Percentiles rank a stretch among this genome's conserved stretches.
Conservation (phyloP, 2,113 vertebrate species). For the Gallinago paraguaiae region DNA sequence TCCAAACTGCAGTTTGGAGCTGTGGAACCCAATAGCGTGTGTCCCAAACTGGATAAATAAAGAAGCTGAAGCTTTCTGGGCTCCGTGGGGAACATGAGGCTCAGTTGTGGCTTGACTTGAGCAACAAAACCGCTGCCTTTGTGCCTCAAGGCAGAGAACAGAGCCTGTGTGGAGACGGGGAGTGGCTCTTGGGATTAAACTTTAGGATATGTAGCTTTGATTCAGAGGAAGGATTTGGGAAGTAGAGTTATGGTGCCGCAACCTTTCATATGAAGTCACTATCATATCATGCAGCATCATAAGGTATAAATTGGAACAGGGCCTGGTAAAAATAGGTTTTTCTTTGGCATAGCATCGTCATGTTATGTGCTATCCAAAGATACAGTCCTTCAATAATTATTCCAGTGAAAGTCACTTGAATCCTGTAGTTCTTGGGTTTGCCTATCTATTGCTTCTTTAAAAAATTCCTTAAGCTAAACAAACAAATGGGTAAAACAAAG, state of each 20-base stretch:
- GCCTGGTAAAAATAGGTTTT: not conserved
- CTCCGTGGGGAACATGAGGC: rapidly evolving
- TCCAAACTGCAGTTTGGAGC: not conserved
- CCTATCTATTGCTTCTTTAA: not conserved
- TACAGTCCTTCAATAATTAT: not conserved
- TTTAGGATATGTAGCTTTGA: not conserved
- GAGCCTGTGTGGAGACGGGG: rapidly evolving
- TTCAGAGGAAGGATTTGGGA: not conserved
- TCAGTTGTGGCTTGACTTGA: not conserved
- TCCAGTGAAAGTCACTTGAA: not conserved
- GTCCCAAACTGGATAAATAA: not conserved
- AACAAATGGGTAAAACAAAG: not conserved
- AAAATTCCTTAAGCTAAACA: not conserved
- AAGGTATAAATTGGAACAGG: not conserved
- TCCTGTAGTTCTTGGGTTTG: not conserved
- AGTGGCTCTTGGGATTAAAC: not conserved
- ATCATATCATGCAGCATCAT: rapidly evolving
- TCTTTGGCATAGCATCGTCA: not conserved
- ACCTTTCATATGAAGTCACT: not conserved
- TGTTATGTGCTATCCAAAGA: not conserved
- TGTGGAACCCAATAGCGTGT: not conserved
- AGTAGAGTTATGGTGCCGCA: not conserved
- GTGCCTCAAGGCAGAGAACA: not conserved
- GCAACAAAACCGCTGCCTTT: not conserved
- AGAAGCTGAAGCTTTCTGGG: not conserved